These are phyloP conservation scores for Lymantria monacha DNA, from an alignment of 2,888 invertebrate species.

Conservation along the genomic window DNA sequence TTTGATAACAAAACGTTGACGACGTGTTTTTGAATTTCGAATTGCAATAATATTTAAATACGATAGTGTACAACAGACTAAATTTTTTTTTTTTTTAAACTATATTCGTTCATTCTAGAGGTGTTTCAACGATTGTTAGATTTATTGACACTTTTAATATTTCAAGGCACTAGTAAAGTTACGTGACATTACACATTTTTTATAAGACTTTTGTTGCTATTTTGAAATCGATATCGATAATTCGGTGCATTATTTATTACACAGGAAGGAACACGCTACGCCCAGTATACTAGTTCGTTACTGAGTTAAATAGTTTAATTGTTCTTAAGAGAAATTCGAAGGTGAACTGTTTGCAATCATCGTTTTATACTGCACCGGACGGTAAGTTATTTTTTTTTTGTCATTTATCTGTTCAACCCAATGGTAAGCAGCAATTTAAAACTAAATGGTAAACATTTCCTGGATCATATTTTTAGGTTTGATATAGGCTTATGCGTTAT, in stretches of 20 bases:
- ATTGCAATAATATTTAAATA: slow-evolving; percentile 19
- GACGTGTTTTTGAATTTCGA: slow-evolving; percentile 51
- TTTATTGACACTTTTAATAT: background rate
- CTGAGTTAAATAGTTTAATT: slow-evolving; percentile 38
- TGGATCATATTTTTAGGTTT: too few relatives aligned
- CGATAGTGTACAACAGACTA: slow-evolving; percentile 6
- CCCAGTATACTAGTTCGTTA: slow-evolving; percentile 36
- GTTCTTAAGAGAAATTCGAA: slow-evolving; percentile 30
- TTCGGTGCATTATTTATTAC: slow-evolving; percentile 37
- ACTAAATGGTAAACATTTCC: too few relatives aligned
- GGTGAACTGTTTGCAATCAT: slow-evolving; percentile 27
- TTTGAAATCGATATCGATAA: slow-evolving; percentile 45
- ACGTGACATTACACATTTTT: slow-evolving; percentile 29
- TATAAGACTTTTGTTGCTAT: slow-evolving; percentile 13
- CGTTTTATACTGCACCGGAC: slow-evolving; percentile 9
- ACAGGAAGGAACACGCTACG: slow-evolving; percentile 48
- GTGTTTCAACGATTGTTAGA: slow-evolving; percentile 9
- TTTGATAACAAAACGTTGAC: slow-evolving; percentile 62
- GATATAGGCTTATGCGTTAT: too few relatives aligned
- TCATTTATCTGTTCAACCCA: too few relatives aligned
- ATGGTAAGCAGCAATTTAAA: too few relatives aligned
- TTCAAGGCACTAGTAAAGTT: slow-evolving; percentile 31
- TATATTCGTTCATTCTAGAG: background rate
- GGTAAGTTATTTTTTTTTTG: slow-evolving; percentile 18
- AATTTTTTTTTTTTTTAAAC: background rate